These are phyloP conservation scores for Podarcis raffonei DNA, from an alignment of 2,113 vertebrate species.

Conservation along the genomic window DNA sequence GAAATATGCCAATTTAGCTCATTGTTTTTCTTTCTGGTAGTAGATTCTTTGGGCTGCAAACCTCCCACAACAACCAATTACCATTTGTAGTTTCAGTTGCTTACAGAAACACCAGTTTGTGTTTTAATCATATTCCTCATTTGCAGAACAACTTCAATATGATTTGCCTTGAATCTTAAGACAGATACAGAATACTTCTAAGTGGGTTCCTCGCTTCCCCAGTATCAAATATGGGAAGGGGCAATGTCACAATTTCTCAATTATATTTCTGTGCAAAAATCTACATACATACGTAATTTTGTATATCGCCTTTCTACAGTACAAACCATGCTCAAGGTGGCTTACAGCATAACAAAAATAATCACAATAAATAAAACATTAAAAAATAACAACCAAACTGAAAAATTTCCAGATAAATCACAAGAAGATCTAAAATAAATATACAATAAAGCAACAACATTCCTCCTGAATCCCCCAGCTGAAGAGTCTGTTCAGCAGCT, in stretches of 20 bases:
- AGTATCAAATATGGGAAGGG: constrained; percentile 25
- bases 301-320: too few species aligned
- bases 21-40: background rate
- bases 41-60: background rate
- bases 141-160: constrained; percentile 24
- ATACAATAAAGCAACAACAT: too few species aligned
- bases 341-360: too few species aligned
- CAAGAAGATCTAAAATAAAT: too few species aligned
- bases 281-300: constrained; percentile 15
- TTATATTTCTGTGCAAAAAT: constrained; percentile 32
- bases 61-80: background rate
- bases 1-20: background rate
- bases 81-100: background rate
- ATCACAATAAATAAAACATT: too few species aligned
- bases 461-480: too few species aligned
- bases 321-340: too few species aligned
- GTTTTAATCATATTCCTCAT: background rate
- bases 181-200: constrained; percentile 14
- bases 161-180: constrained; percentile 7
- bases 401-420: too few species aligned
- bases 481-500: too few species aligned
- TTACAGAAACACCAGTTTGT: constrained; percentile 8
- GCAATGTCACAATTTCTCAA: constrained; percentile 50
- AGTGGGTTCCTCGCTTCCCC: background rate
- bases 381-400: too few species aligned